A percentile compares a stretch with the other conserved stretches of the same genome.
phyloP scores from a whole-genome alignment of 2,888 invertebrate genomes.

The Volucella bombylans region DNA sequence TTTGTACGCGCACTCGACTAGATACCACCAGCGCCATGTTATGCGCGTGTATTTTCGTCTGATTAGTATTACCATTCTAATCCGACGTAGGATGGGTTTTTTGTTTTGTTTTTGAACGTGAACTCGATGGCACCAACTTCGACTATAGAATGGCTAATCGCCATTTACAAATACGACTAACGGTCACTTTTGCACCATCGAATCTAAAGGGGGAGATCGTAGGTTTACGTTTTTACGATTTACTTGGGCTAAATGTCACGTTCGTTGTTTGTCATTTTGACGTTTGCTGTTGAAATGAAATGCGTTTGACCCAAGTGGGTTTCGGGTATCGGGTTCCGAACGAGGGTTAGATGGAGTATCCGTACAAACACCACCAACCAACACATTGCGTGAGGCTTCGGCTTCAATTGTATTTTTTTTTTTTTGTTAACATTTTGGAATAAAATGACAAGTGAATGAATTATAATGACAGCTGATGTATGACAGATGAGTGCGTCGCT shows the following conservation, averaged over 20 bases:
- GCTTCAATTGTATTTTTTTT: not conserved
- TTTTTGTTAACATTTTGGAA: conserved; percentile 20
- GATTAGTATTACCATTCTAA: conserved; percentile 72
- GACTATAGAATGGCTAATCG: conserved; percentile 59
- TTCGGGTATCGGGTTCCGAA: too few species aligned
- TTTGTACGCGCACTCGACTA: conserved; percentile 39
- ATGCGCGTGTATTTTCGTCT: conserved; percentile 34
- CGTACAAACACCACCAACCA: too few species aligned
- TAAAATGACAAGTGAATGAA: conserved; percentile 39
- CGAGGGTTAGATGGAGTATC: too few species aligned
- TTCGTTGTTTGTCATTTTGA: conserved; percentile 38
- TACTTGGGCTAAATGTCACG: conserved; percentile 45
- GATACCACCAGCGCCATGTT: not conserved
- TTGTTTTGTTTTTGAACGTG: conserved; percentile 25
- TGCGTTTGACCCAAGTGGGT: conserved; percentile 48
- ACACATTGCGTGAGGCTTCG: too few species aligned
- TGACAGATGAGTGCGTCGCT: conserved; percentile 47
- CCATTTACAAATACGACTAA: conserved; percentile 31
- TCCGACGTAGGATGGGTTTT: conserved; percentile 37
- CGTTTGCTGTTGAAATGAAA: conserved; percentile 15
- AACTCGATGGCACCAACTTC: conserved; percentile 42
- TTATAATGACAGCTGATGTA: conserved; percentile 57
- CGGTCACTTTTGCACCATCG: not conserved
- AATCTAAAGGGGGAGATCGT: not conserved
- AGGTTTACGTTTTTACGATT: not conserved